Conservation (phyloP, 2,888 invertebrate genomes). For the Ophonus ardosiacus region DNA sequence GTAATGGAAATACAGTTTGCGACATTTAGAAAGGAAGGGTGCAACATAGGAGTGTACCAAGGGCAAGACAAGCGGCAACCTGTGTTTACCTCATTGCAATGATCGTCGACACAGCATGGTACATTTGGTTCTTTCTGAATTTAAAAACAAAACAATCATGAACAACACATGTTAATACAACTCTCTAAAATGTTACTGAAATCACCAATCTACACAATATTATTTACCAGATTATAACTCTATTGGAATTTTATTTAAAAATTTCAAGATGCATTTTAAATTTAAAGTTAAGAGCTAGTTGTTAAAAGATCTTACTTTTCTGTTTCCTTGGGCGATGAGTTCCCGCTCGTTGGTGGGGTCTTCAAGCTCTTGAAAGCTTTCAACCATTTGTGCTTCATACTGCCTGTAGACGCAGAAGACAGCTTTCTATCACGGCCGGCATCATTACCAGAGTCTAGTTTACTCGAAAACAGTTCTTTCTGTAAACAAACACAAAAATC, state of each 20-base stretch:
- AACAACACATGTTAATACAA: conserved; percentile 58
- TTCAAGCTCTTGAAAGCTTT: conserved; percentile 97
- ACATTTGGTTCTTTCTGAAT: conserved; percentile 90
- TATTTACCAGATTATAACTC: conserved; percentile 26
- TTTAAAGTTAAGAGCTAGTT: conserved; percentile 22
- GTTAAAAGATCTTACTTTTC: conserved; percentile 80
- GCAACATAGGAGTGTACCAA: conserved; percentile 6
- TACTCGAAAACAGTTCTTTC: conserved; percentile 91
- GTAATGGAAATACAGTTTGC: not conserved
- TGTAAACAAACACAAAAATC: conserved; percentile 76
- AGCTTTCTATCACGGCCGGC: conserved; percentile 88
- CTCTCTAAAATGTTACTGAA: conserved; percentile 60
- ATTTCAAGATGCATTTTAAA: conserved; percentile 55
- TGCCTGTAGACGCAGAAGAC: conserved; percentile 90
- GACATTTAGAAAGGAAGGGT: not conserved
- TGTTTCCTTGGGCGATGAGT: conserved; percentile 75
- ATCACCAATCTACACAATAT: conserved; percentile 56
- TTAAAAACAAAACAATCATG: conserved; percentile 60
- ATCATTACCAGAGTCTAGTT: conserved; percentile 81
- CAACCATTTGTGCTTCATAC: conserved; percentile 98
- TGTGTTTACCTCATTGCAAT: conserved; percentile 91
- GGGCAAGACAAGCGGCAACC: conserved; percentile 59
- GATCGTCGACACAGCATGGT: conserved; percentile 96
- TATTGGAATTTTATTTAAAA: conserved; percentile 32
- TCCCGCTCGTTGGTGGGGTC: conserved; percentile 80